phyloP scores from a whole-genome alignment of 2,113 vertebrate species.

The Shinisaurus crocodilurus region DNA sequence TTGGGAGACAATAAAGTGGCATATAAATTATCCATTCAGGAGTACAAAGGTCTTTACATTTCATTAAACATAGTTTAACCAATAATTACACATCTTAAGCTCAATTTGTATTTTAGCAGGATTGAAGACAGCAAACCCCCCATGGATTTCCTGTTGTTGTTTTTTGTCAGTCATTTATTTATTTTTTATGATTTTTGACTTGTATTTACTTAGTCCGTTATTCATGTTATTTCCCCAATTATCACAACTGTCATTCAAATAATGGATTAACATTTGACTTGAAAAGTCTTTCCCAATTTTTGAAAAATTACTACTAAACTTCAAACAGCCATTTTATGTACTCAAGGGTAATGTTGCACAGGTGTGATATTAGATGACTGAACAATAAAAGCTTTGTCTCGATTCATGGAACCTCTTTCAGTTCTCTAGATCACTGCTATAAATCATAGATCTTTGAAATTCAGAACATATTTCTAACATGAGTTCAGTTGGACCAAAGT shows the following conservation, averaged over 20 bases:
- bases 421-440: neutral
- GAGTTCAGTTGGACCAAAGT: neutral
- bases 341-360: constrained; percentile 19
- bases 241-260: constrained; percentile 62
- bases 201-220: constrained; percentile 64
- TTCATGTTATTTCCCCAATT: constrained; percentile 59
- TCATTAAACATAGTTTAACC: constrained; percentile 78
- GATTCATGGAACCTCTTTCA: constrained; percentile 21
- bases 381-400: constrained; percentile 20
- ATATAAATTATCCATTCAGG: constrained; percentile 82
- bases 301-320: constrained; percentile 33
- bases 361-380: neutral
- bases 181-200: constrained; percentile 71
- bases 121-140: constrained; percentile 61
- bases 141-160: constrained; percentile 43
- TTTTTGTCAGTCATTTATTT: constrained; percentile 40
- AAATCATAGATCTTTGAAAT: constrained; percentile 14
- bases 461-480: neutral
- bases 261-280: constrained; percentile 42
- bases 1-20: constrained; percentile 79
- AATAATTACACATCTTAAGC: constrained; percentile 68
- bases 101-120: constrained; percentile 66
- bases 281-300: constrained; percentile 40
- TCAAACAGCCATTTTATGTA: constrained; percentile 14
- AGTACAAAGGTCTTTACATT: constrained; percentile 77